phyloP scores from a whole-genome alignment of 2,888 invertebrate genomes.

The Polietes domitor region DNA sequence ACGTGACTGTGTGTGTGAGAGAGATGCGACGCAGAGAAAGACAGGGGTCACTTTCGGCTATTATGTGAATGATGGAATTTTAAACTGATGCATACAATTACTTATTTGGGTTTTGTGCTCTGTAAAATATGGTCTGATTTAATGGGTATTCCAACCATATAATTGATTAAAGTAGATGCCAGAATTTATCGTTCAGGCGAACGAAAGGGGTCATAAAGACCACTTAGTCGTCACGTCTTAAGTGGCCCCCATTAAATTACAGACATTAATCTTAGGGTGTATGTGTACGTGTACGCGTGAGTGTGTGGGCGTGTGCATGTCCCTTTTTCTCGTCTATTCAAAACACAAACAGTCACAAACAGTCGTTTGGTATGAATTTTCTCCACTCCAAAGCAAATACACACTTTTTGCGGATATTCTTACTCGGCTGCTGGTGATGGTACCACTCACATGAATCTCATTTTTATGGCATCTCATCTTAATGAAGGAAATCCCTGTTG shows the following conservation, averaged over 20 bases:
- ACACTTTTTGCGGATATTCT: neutral
- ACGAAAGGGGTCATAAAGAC: neutral
- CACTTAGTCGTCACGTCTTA: neutral
- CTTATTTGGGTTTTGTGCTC: neutral
- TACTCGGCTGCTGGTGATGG: neutral
- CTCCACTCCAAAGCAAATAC: neutral
- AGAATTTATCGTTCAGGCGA: neutral
- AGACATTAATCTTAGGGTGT: neutral
- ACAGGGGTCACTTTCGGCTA: no score
- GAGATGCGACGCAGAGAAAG: no score
- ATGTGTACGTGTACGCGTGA: neutral
- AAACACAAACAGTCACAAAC: neutral
- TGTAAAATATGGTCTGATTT: neutral
- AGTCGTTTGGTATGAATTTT: no score
- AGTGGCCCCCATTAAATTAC: neutral
- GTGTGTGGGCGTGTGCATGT: no score
- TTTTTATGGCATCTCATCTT: constrained; percentile 16
- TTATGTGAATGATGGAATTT: no score
- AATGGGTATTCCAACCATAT: neutral
- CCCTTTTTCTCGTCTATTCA: neutral
- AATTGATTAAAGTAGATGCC: neutral
- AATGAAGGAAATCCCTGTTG: neutral
- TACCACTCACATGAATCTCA: neutral
- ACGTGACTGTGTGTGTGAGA: neutral
- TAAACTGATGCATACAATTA: neutral